Evolutionary conservation across 2,113 vertebrate species (phyloP), one percentile per base, ranked within the genome.

Genomic region (Odontophorus gujanensis): DNA sequence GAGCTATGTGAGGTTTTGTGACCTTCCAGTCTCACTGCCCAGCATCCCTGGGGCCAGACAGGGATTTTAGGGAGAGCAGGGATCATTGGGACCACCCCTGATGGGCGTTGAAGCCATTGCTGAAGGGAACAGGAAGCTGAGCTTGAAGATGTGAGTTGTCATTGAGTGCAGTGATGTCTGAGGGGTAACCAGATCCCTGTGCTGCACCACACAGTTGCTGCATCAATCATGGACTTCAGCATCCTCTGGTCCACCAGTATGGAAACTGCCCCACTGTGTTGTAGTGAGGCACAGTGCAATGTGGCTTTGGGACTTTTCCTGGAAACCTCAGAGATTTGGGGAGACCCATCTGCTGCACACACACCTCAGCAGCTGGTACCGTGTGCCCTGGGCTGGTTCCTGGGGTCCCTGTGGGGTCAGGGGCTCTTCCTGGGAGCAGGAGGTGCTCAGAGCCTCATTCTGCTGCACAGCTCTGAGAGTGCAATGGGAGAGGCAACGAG

Each of bases 261-360:
- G 34, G 69, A 69, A 34, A 42, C 28, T 12, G 81, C 11, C 48
- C 30, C 28, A 2, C 6, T 0, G 3, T 36, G 5, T 21, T 38
- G 0, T 53, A 26, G 61, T 50, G 19, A 36, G 57, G 22, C 3
- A 0, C 10, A 11, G 25, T 32, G 22, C 42, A 53, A 28, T 4
- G 26, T 50, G n/a, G 22, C 20, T 5, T 25, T n/a, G 61, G 53
- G 4, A 28, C 2, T 2, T 16, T 38, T 38, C 8, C 17, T 57
- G 17, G 28, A 18, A 57, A 32, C 45, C 19, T 50, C 21, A 3
- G 2, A 3, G 4, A 7, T 88, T 76, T 81, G 42, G 81, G 47
- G 32, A 50, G 34, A 11, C 1, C 0, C 6, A 3, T 18, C 24
- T 7, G 1, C 5, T 2, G 68, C 0, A 0, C 3, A 38, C 14